These are phyloP conservation scores for Pituophis catenifer DNA, from an alignment of 2,113 vertebrate species.

Conservation along the genomic window DNA sequence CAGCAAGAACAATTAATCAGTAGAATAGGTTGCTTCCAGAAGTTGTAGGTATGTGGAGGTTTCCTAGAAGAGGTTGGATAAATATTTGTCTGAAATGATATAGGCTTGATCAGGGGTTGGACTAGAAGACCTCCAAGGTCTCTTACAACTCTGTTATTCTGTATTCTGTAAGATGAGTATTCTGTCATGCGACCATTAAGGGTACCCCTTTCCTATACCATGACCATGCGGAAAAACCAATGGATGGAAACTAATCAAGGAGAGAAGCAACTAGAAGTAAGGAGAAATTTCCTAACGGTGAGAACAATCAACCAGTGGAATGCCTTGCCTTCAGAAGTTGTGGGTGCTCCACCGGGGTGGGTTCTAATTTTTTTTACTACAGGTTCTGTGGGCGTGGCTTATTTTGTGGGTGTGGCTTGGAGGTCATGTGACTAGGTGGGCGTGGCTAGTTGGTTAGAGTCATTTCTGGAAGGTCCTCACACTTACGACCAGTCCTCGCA, in stretches of 20 bases:
- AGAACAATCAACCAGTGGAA: not conserved
- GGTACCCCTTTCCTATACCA: not conserved
- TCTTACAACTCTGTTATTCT: not conserved
- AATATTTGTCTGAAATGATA: not conserved
- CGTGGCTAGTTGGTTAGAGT: too few species aligned
- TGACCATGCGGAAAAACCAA: not conserved
- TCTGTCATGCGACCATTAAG: not conserved
- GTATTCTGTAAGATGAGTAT: not conserved
- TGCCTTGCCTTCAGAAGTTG: not conserved
- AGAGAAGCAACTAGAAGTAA: not conserved
- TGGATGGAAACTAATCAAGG: not conserved
- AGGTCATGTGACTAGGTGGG: too few species aligned
- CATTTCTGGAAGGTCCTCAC: too few species aligned
- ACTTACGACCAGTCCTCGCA: too few species aligned
- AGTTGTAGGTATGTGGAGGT: not conserved
- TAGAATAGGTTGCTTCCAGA: not conserved
- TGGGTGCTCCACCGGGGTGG: not conserved
- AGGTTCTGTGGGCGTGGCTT: too few species aligned
- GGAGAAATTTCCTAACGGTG: not conserved
- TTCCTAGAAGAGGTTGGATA: not conserved
- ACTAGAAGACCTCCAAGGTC: not conserved
- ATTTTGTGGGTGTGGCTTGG: too few species aligned
- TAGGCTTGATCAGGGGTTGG: not conserved
- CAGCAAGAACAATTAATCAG: not conserved
- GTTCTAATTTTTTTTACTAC: too few species aligned